Conservation (phyloP, 2,888 invertebrate species). For the Platycheirus albimanus region DNA sequence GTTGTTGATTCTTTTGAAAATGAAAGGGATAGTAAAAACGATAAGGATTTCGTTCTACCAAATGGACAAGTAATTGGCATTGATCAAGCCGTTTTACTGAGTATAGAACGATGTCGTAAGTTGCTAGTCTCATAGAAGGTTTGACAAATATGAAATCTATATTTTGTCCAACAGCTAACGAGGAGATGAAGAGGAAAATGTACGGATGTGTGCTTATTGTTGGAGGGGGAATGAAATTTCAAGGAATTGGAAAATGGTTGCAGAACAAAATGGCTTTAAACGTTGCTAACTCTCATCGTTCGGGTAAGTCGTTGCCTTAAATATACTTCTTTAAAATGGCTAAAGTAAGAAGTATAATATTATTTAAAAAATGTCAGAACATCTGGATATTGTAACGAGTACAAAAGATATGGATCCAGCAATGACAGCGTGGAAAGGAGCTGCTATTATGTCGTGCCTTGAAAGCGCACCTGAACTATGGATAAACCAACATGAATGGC, state of each 20-base stretch:
- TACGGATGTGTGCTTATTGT: slow-evolving; percentile 95
- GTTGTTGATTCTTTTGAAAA: slow-evolving; percentile 87
- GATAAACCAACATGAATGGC: slow-evolving; percentile 94
- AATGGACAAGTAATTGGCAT: slow-evolving; percentile 92
- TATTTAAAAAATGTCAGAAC: slow-evolving; percentile 83
- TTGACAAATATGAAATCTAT: slow-evolving; percentile 3
- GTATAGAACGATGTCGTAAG: slow-evolving; percentile 94
- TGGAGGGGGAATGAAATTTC: slow-evolving; percentile 95
- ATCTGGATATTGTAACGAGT: slow-evolving; percentile 94
- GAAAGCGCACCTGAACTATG: slow-evolving; percentile 97
- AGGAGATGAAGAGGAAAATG: slow-evolving; percentile 96
- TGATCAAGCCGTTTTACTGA: slow-evolving; percentile 95
- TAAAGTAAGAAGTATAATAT: too few species aligned
- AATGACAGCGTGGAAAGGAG: slow-evolving; percentile 97
- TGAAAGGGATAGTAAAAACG: slow-evolving; percentile 83
- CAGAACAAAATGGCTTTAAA: slow-evolving; percentile 93
- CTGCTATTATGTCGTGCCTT: slow-evolving; percentile 94
- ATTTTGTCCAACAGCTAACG: slow-evolving; percentile 84
- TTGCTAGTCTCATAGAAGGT: background rate
- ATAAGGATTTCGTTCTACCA: slow-evolving; percentile 87
- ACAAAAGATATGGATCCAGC: slow-evolving; percentile 96
- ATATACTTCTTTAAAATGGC: too few species aligned
- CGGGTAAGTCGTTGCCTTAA: slow-evolving; percentile 83
- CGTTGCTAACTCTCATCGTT: slow-evolving; percentile 90
- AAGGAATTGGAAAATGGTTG: slow-evolving; percentile 92